phyloP scores from a whole-genome alignment of 1,140 invertebrate genomes.

The Amphibalanus amphitrite region DNA sequence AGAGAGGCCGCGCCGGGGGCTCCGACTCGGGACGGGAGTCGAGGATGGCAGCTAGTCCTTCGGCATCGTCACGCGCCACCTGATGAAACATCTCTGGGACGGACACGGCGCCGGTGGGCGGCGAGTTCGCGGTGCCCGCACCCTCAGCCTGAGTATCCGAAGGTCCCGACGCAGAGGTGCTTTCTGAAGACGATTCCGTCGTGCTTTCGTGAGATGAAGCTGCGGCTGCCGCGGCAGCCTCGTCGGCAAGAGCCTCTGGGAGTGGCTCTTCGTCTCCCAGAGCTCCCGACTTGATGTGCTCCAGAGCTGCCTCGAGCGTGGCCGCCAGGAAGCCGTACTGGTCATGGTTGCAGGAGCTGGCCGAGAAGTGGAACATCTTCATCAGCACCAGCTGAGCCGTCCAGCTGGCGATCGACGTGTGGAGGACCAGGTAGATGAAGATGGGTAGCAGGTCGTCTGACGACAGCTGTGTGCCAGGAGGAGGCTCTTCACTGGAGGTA shows the following conservation, averaged over 20 bases:
- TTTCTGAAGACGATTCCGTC: too few species aligned
- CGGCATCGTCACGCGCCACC: constrained; percentile 23
- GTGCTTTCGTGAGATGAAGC: too few species aligned
- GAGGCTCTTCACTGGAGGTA: constrained; percentile 8
- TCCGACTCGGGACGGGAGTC: constrained; percentile 19
- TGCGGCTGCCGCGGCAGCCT: background rate
- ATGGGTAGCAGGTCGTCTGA: constrained; percentile 64
- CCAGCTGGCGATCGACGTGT: constrained; percentile 64
- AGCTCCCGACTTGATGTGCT: constrained; percentile 49
- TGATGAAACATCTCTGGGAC: constrained; percentile 19
- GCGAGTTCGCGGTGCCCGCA: too few species aligned
- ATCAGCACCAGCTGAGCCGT: constrained; percentile 56
- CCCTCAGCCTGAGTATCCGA: too few species aligned
- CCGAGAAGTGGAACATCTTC: constrained; percentile 54
- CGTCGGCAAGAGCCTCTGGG: constrained; percentile 29
- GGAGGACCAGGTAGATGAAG: constrained; percentile 59
- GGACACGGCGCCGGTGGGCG: constrained; percentile 11
- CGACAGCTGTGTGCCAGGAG: constrained; percentile 18
- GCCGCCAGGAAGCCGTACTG: constrained; percentile 58
- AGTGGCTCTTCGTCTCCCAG: constrained; percentile 33
- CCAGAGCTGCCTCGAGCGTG: constrained; percentile 59
- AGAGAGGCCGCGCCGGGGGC: constrained; percentile 24
- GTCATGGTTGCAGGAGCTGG: constrained; percentile 37
- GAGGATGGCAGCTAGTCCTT: constrained; percentile 28
- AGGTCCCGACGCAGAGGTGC: too few species aligned